Percentiles rank a stretch among this genome's conserved stretches.
Conservation (phyloP, 2,888 invertebrate species). For the Standfussiana lucernea region DNA sequence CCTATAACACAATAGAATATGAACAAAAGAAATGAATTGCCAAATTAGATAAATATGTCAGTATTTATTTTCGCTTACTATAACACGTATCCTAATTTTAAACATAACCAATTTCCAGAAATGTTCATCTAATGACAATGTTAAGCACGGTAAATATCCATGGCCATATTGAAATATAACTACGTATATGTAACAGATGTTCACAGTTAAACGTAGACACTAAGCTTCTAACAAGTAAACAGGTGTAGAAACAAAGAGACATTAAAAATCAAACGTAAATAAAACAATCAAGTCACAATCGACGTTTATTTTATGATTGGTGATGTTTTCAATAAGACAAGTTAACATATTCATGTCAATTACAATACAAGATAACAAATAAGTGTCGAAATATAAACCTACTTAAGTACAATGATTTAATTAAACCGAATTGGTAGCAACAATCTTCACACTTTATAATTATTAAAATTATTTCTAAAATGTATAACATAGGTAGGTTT, state of each 20-base stretch:
- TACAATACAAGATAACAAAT: conserved; percentile 39
- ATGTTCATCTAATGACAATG: conserved; percentile 44
- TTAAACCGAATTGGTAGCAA: conserved; percentile 35
- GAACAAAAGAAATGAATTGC: not conserved
- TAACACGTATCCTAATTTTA: conserved; percentile 83
- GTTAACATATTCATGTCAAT: conserved; percentile 42
- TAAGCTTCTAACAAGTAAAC: not conserved
- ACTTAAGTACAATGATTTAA: conserved; percentile 37
- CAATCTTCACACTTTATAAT: conserved; percentile 31
- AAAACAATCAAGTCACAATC: conserved; percentile 45
- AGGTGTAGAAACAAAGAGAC: not conserved
- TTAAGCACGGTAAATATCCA: conserved; percentile 42
- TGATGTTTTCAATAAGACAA: conserved; percentile 48
- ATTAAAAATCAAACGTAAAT: conserved; percentile 22
- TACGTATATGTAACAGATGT: not conserved
- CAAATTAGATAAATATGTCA: not conserved
- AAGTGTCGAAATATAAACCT: conserved; percentile 36
- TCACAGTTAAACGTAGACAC: not conserved
- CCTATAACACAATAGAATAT: conserved; percentile 69
- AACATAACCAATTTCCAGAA: conserved; percentile 75
- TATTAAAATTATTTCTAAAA: conserved; percentile 23
- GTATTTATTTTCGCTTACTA: conserved; percentile 76
- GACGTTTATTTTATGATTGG: conserved; percentile 66
- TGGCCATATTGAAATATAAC: conserved; percentile 67
- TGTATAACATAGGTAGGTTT: conserved; percentile 1